Evolutionary conservation across 2,797 vertebrate species (phyloP).

Genomic region (Xenops minutus): DNA sequence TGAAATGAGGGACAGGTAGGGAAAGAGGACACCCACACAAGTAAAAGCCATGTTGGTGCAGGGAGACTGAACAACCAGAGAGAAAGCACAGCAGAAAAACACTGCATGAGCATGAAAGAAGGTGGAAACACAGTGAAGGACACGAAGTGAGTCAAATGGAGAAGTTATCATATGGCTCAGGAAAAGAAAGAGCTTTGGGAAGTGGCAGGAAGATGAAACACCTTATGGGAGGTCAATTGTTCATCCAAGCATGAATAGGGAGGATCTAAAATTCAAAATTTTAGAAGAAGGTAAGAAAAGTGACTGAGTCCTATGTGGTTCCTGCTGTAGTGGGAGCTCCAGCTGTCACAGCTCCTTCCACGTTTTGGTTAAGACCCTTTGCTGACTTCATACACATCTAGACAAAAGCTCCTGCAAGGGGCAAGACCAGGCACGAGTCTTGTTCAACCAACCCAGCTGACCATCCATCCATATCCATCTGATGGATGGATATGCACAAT

Average conservation of each 20-base stretch:
- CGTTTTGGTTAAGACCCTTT: neutral
- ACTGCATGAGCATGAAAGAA: accelerated
- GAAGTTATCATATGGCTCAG: neutral
- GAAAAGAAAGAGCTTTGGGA: neutral
- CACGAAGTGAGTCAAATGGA: neutral
- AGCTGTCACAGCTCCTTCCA: neutral
- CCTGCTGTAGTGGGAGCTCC: neutral
- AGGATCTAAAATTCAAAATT: neutral
- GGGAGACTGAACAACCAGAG: neutral
- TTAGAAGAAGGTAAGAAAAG: neutral
- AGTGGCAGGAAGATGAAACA: neutral
- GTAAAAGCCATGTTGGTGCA: neutral
- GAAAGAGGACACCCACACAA: neutral
- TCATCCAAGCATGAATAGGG: neutral
- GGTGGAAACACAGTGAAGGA: neutral
- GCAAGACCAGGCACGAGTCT: neutral
- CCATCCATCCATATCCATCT: neutral
- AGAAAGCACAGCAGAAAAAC: neutral
- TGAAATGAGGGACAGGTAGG: neutral
- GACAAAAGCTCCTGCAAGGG: neutral
- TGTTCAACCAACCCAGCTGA: neutral
- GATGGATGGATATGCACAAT: neutral
- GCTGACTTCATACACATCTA: neutral
- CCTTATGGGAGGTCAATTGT: neutral
- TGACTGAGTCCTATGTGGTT: neutral